Conservation (phyloP, 2,797 vertebrate genomes). For the Galago senegalensis region DNA sequence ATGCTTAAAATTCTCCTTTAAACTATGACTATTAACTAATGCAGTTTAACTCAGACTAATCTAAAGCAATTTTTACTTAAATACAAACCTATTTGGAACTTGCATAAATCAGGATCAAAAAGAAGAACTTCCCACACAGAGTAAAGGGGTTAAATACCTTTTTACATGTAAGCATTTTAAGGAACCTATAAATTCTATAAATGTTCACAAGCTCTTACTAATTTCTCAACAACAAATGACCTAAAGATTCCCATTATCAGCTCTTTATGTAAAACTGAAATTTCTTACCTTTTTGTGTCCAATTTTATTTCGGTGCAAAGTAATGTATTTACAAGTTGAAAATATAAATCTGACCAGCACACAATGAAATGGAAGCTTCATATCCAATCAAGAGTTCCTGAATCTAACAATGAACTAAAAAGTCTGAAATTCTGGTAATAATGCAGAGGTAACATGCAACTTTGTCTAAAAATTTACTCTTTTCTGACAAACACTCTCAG, state of each 20-base stretch:
- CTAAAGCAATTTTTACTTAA: conserved; percentile 69
- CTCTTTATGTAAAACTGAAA: background rate
- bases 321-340: conserved; percentile 56
- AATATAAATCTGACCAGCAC: conserved; percentile 50
- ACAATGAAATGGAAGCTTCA: conserved; percentile 27
- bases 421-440: conserved; percentile 26
- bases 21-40: conserved; percentile 69
- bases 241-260: conserved; percentile 32
- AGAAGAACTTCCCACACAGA: conserved; percentile 60
- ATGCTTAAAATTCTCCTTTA: conserved; percentile 61
- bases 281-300: conserved; percentile 42
- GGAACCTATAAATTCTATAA: conserved; percentile 48
- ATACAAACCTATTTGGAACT: conserved; percentile 56
- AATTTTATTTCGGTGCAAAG: conserved; percentile 51
- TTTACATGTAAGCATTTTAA: conserved; percentile 39
- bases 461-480: conserved; percentile 51
- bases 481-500: conserved; percentile 2
- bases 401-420: conserved; percentile 30
- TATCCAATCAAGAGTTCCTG: conserved; percentile 30
- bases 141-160: conserved; percentile 50
- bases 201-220: background rate
- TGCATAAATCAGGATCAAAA: conserved; percentile 60
- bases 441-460: background rate
- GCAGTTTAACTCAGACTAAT: conserved; percentile 69
- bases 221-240: conserved; percentile 36